A percentile compares a stretch with the other conserved stretches of the same genome.
Conservation (phyloP, 2,113 vertebrate genomes). For the Galbula dea region DNA sequence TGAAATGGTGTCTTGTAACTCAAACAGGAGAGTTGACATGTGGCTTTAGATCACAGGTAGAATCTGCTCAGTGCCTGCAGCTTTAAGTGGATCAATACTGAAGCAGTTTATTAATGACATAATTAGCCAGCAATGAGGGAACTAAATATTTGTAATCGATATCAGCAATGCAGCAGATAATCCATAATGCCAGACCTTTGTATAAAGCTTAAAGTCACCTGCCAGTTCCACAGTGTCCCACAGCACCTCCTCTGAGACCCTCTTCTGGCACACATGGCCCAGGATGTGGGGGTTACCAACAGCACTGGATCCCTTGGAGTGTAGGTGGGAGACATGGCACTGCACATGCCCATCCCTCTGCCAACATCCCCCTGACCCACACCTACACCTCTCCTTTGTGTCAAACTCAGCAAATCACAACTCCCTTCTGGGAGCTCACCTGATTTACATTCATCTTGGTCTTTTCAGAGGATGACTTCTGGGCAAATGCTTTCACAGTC, state of each 20-base stretch:
- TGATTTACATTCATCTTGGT: not conserved
- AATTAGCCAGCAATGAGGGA: not conserved
- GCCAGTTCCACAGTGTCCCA: not conserved
- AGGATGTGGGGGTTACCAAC: no score
- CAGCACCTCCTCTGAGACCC: not conserved
- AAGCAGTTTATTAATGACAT: not conserved
- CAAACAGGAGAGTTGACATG: not conserved
- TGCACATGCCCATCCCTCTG: accelerated
- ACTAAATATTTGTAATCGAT: not conserved
- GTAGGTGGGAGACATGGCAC: accelerated
- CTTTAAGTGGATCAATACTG: not conserved
- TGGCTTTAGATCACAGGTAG: not conserved
- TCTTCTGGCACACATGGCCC: accelerated
- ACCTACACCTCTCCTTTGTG: not conserved
- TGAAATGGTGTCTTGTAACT: not conserved
- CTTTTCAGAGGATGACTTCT: not conserved
- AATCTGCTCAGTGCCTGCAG: not conserved
- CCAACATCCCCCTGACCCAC: not conserved
- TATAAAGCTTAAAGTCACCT: not conserved
- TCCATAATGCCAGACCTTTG: not conserved
- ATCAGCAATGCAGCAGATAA: not conserved
- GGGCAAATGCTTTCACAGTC: not conserved
- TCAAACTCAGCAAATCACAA: not conserved
- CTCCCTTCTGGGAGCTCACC: not conserved
- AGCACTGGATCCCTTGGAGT: not conserved